Evolutionary conservation across 2,113 vertebrate species (phyloP).

Genomic region (Apeltes quadracus): DNA sequence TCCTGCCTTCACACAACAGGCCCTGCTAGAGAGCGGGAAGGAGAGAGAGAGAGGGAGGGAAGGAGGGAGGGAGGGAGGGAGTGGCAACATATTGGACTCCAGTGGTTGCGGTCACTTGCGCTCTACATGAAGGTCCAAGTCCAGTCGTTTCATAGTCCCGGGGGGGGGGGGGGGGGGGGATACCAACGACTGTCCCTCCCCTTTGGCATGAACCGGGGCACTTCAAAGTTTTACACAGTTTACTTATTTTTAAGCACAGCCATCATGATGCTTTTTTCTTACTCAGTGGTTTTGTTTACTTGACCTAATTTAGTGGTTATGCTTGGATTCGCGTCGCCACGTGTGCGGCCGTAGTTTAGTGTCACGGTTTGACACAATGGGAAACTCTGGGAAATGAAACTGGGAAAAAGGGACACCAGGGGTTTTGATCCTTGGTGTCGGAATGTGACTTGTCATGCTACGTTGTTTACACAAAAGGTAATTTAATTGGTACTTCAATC

Average conservation of each 20-base stretch:
- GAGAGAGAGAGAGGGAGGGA: conserved; percentile 16
- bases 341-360: not conserved
- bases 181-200: not conserved
- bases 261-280: not conserved
- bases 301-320: not conserved
- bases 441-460: not conserved
- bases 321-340: not conserved
- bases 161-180: not conserved
- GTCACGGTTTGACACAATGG: too few relatives aligned
- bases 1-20: conserved; percentile 74
- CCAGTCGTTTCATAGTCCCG: not conserved
- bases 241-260: not conserved
- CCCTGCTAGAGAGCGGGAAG: conserved; percentile 50
- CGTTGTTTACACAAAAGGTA: not conserved
- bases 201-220: not conserved
- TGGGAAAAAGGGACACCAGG: not conserved
- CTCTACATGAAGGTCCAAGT: not conserved
- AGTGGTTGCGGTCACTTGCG: conserved; percentile 20
- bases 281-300: too few relatives aligned
- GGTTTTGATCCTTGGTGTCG: too few relatives aligned
- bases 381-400: too few relatives aligned
- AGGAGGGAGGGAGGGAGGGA: conserved; percentile 14
- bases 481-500: not conserved
- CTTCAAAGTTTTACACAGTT: not conserved
- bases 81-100: conserved; percentile 15